Evolutionary conservation across 92 coral and sea anemone genomes (phyloP).

Genomic region (Pocillopora grandis): DNA sequence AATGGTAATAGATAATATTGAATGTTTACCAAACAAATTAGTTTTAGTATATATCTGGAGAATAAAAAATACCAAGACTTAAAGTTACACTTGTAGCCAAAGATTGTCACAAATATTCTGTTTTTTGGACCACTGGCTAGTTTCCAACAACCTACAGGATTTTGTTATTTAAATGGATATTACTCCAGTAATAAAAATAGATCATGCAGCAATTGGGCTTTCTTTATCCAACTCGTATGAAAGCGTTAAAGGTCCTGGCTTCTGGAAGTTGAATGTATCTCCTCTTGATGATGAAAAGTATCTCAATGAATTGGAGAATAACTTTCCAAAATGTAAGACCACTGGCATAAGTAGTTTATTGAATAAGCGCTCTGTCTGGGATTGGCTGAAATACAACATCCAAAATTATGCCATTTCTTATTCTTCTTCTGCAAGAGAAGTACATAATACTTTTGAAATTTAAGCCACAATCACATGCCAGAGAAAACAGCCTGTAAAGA

Average conservation of each 20-base stretch:
- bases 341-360: neutral
- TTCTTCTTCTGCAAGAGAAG: neutral
- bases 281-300: neutral
- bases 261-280: neutral
- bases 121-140: no score
- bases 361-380: neutral
- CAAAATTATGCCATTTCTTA: neutral
- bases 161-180: neutral
- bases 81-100: neutral
- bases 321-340: neutral
- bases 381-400: neutral
- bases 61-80: conserved; percentile 1
- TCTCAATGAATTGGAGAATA: no score
- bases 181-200: neutral
- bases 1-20: neutral
- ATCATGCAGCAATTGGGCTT: neutral
- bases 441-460: no score
- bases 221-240: neutral
- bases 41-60: neutral
- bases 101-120: neutral
- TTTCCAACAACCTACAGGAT: no score
- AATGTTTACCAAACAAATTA: neutral
- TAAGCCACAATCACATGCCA: no score
- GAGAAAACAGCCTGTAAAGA: no score
- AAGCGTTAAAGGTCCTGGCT: conserved; percentile 3